Conservation (phyloP, 1,140 invertebrate genomes). For the Calephelis virginiensis region DNA sequence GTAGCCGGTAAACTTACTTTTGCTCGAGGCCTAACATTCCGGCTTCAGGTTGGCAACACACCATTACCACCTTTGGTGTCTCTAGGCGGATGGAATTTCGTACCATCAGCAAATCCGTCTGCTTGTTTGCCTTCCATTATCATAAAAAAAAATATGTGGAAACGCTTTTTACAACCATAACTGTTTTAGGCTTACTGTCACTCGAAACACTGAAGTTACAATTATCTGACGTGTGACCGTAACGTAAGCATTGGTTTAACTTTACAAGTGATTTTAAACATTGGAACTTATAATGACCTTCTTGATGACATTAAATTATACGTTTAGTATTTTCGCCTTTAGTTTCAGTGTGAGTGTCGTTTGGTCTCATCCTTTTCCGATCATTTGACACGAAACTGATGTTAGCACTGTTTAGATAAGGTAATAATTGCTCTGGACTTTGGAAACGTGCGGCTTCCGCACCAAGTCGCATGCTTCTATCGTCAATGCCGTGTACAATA, state of each 20-base stretch:
- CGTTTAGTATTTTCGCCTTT: no score
- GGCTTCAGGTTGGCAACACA: no score
- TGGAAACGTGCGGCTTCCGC: conserved; percentile 10
- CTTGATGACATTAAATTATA: not conserved
- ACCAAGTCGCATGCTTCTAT: conserved; percentile 8
- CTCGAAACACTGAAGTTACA: not conserved
- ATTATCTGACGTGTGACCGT: not conserved
- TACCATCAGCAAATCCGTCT: no score
- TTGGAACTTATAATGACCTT: not conserved
- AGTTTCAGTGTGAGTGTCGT: not conserved
- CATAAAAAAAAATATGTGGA: not conserved
- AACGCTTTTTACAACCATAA: not conserved
- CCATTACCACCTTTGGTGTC: no score
- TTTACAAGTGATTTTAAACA: not conserved
- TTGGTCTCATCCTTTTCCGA: not conserved
- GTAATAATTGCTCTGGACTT: conserved; percentile 11
- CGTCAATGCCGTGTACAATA: conserved; percentile 19
- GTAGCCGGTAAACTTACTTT: no score
- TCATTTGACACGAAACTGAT: not conserved
- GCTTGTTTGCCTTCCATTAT: no score
- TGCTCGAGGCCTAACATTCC: no score
- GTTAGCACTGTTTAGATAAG: conserved; percentile 17
- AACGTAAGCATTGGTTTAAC: not conserved
- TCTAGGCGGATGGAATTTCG: no score
- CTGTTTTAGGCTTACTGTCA: not conserved